These are phyloP conservation scores for Lithophane socia DNA, from an alignment of 2,888 invertebrate species.

Conservation along the genomic window DNA sequence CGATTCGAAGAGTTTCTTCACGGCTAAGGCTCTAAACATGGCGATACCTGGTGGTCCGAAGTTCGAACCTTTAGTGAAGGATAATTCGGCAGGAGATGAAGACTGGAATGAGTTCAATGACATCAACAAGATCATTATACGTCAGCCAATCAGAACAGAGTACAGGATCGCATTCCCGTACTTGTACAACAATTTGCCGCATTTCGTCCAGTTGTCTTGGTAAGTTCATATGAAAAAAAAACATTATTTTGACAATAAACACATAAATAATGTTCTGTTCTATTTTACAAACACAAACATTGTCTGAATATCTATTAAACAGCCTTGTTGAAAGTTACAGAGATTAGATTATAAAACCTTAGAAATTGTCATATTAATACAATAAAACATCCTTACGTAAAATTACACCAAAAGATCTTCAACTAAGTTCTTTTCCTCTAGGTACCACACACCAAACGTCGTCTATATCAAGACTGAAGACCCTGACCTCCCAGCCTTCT, in stretches of 20 bases:
- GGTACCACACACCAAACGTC: conserved; percentile 99
- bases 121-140: conserved; percentile 99
- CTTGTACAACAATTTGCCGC: conserved; percentile 99
- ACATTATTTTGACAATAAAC: neutral
- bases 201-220: conserved; percentile 99
- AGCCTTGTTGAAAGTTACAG: neutral
- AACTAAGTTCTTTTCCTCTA: conserved; percentile 75
- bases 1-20: conserved; percentile 99
- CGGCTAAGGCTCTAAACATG: conserved; percentile 99
- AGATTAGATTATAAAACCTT: neutral
- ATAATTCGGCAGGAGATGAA: conserved; percentile 99
- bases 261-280: neutral
- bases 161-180: conserved; percentile 99
- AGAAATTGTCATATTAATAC: neutral
- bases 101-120: conserved; percentile 99
- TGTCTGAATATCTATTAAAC: neutral
- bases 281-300: neutral
- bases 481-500: conserved; percentile 99
- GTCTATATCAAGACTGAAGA: conserved; percentile 99
- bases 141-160: conserved; percentile 99
- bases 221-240: conserved; percentile 87
- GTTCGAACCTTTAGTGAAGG: conserved; percentile 99
- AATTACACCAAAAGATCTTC: neutral
- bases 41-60: conserved; percentile 99
- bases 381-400: neutral